Base-by-base conservation (phyloP, 2,113 vertebrate species). In the Sialia sialis region DNA sequence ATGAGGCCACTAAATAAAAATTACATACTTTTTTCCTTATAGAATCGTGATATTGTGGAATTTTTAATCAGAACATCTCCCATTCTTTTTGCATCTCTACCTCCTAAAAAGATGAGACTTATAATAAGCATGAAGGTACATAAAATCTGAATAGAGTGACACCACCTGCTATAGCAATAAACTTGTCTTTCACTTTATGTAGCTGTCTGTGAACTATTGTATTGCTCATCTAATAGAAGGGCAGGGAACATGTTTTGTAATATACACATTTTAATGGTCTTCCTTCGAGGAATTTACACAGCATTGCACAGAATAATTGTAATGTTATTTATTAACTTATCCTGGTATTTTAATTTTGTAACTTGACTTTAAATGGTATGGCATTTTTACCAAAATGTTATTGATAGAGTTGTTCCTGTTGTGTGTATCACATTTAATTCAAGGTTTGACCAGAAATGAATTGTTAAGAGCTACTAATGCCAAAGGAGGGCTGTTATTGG, bases 1-100 rank as follows among this genome's bases (percentile, higher is more conserved):
- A 52, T 49, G 4, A 60, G 17, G 81, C 15, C 20, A 75, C 19
- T 43, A 67, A 62, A 54, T 36, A 59, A 64, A 63, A 68, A 58
- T 41, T 16, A n/a, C 0, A 10, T 44, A 9, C 1, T 36, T 4
- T 22, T 46, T 75, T 36, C n/a, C 54, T 10, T 41, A 7, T 5
- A 36, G n/a, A 48, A 78, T 67, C 32, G 7, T 38, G 36, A 14
- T 64, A 27, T 29, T 82, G 15, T 2, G 10, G 22, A 54, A 44
- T 55, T 87, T 87, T 87, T 27, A 30, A 75, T 82, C 13, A 72
- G 69, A 78, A 51, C 11, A 19, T 48, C 9, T 77, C n/a, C 78
- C 5, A 1, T 38, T 87, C 76, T 32, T 32, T 16, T 76, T 70
- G 23, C 7, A 43, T 85, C 21, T 75, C 36, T 36, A 44, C 18